A percentile compares a stretch with the other conserved stretches of the same genome.
Conservation (phyloP, 2,113 vertebrate species). For the Arvicanthis niloticus region DNA sequence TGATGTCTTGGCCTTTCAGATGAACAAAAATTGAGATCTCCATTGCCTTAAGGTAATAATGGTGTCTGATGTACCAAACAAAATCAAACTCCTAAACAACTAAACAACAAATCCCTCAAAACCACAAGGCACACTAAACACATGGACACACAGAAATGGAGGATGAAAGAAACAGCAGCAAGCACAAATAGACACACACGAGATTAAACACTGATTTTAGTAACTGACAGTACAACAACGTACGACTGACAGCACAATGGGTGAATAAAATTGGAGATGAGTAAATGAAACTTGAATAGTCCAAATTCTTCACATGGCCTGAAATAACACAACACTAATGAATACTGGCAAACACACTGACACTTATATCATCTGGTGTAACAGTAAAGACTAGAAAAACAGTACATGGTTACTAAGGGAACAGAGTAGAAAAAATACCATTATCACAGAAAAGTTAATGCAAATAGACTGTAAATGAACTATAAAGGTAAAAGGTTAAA, state of each 20-base stretch:
- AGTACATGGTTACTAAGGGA: not conserved
- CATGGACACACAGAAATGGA: not conserved
- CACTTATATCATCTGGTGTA: not conserved
- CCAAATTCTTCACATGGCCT: not conserved
- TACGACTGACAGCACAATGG: not conserved
- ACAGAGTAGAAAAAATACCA: not conserved
- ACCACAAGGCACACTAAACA: not conserved
- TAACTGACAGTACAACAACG: not conserved
- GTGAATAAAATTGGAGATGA: not conserved
- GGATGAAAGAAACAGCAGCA: not conserved
- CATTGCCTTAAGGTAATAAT: not conserved
- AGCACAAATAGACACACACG: not conserved
- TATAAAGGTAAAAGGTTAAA: not conserved
- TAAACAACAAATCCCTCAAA: not conserved
- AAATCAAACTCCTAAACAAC: not conserved
- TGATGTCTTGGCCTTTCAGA: not conserved
- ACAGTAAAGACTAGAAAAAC: not conserved
- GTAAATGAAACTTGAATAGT: not conserved
- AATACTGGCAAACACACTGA: not conserved
- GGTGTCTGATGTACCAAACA: not conserved
- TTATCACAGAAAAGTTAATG: constrained; percentile 16
- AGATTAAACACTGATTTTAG: constrained; percentile 26
- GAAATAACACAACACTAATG: not conserved
- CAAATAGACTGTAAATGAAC: not conserved
- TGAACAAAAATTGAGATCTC: constrained; percentile 35